Evolutionary conservation across 2,888 invertebrate species (phyloP), one percentile per base, ranked within the genome.

Genomic region (Leptopilina drosophilae): DNA sequence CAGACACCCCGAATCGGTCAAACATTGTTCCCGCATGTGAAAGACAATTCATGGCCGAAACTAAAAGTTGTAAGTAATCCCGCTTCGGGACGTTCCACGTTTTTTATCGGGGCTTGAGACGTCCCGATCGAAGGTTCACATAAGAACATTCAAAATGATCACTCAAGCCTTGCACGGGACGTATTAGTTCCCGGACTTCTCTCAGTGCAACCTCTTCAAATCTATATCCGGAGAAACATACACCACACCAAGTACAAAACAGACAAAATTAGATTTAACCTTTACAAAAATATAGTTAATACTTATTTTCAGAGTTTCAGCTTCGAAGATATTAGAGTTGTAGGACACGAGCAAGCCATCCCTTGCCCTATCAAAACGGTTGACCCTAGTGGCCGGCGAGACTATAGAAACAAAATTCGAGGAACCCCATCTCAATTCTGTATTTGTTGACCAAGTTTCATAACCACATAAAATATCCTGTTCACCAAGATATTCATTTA

Each of bases 281-380:
- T 59, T 59, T n/a, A 59, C 59, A n/a, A 59, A 59, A n/a, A 59
- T 59, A n/a, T 59, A 15, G 15, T n/a, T 59, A 5, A 4, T n/a
- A n/a, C 59, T 15, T n/a, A 1, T 59, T 59, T 14, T 2, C 59
- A 59, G n/a, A n/a, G n/a, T 59, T 59, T 59, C 59, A 6, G 59
- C 59, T n/a, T 59, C 59, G 15, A n/a, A 59, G 7, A 59, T n/a
- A 5, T 59, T 59, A 42, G 42, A 42, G 56, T 56, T 56, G 56
- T 14, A 56, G 14, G 56, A 9, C 0, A 56, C 56, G 4, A 56
- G 56, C n/a, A 56, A 12, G 5, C 12, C 56, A 12, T n/a, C 56
- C 56, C n/a, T 56, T 12, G 56, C 56, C n/a, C 56, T 56, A 56
- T n/a, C 56, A 56, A 56, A 56, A 56, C 56, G n/a, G 56, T 56